These are phyloP conservation scores for Epizoanthus illoricatus DNA, from an alignment of 92 coral and sea anemone genomes.

Conservation along the genomic window DNA sequence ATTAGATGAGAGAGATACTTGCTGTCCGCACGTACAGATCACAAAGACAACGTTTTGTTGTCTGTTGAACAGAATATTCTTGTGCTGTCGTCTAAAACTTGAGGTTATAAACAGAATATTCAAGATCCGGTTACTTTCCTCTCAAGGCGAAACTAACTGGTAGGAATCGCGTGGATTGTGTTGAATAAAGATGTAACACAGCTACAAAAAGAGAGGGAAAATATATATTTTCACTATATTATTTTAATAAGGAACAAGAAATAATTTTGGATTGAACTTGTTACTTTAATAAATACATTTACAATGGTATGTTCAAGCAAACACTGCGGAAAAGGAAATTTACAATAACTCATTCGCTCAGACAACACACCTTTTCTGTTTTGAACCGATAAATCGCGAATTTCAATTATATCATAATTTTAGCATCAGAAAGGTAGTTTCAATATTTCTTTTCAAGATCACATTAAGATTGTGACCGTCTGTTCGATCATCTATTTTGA, in stretches of 20 bases:
- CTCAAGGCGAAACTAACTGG: too few species aligned
- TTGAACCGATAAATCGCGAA: background rate
- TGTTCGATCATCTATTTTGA: conserved; percentile 9
- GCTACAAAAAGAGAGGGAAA: too few species aligned
- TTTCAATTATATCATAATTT: background rate
- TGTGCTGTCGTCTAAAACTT: too few species aligned
- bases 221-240: too few species aligned
- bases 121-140: too few species aligned
- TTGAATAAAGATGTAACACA: too few species aligned
- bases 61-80: too few species aligned
- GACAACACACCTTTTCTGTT: background rate
- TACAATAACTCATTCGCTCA: background rate
- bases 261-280: background rate
- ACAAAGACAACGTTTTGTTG: too few species aligned
- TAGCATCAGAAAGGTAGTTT: background rate
- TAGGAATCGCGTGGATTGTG: too few species aligned
- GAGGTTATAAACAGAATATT: too few species aligned
- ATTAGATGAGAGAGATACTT: too few species aligned
- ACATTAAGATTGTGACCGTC: background rate
- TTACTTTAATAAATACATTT: conserved; percentile 1
- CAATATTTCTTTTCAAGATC: background rate
- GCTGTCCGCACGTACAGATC: too few species aligned
- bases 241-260: background rate
- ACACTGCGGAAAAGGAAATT: background rate
- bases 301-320: background rate